These are phyloP conservation scores for Cirrhinus molitorella DNA, from an alignment of 2,797 vertebrate genomes.

Conservation along the genomic window DNA sequence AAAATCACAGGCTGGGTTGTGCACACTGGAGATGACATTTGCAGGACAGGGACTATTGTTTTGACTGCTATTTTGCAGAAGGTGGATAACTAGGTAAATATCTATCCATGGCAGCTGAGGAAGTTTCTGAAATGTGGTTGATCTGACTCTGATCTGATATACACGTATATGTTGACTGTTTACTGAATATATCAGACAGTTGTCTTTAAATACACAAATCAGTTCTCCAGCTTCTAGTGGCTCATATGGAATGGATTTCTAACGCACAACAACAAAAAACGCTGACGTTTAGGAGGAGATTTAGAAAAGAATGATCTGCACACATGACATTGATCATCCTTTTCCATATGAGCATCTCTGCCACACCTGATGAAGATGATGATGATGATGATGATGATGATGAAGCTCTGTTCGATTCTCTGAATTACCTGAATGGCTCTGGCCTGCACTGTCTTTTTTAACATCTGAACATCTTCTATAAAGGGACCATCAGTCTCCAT, in stretches of 20 bases:
- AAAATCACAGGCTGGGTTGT: no score
- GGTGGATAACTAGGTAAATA: no score
- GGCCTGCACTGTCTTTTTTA: conserved; percentile 94
- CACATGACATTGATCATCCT: no score
- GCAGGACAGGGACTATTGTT: not conserved
- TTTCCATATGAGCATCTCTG: conserved; percentile 17
- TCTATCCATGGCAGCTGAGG: not conserved
- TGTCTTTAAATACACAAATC: not conserved
- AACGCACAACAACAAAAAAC: not conserved
- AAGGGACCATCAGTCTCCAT: conserved; percentile 96
- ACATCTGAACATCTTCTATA: conserved; percentile 96
- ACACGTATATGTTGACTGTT: not conserved
- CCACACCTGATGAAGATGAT: not conserved
- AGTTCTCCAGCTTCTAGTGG: not conserved
- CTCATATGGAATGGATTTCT: not conserved
- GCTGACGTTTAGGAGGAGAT: not conserved
- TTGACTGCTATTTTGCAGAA: not conserved
- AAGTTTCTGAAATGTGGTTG: not conserved
- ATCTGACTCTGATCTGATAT: not conserved
- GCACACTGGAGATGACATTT: no score
- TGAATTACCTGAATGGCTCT: conserved; percentile 92
- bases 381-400: not conserved
- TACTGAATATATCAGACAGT: not conserved
- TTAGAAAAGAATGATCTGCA: not conserved
- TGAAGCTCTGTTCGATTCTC: conserved; percentile 65